A percentile compares a stretch with the other conserved stretches of the same genome.
These are phyloP conservation scores for Brachylomia viminalis DNA, from an alignment of 2,888 invertebrate genomes.

Conservation along the genomic window DNA sequence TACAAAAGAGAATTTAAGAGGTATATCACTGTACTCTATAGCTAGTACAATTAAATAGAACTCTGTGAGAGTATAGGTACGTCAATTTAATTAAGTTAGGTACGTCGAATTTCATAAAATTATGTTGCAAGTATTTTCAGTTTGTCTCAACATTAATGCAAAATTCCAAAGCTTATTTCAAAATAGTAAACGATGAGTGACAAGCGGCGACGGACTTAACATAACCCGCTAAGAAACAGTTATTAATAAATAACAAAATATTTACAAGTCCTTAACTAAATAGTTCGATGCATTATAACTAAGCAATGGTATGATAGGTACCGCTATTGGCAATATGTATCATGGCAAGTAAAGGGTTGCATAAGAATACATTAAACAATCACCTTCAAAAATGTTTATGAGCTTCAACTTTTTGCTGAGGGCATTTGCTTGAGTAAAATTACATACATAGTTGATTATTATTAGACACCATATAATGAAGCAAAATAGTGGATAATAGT, in stretches of 20 bases:
- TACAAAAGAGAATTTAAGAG: slow-evolving; percentile 1
- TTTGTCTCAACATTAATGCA: not conserved
- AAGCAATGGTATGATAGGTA: slow-evolving; percentile 66
- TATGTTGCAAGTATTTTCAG: not conserved
- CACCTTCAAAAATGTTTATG: slow-evolving; percentile 11
- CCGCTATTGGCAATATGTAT: slow-evolving; percentile 64
- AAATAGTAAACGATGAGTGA: slow-evolving; percentile 3
- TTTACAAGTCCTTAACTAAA: slow-evolving; percentile 61
- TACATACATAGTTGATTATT: slow-evolving; percentile 9
- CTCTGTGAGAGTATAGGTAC: not conserved
- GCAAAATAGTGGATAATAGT: slow-evolving; percentile 4
- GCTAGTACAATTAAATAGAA: not conserved
- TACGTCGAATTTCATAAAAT: not conserved
- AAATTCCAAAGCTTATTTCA: slow-evolving; percentile 1
- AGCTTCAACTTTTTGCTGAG: slow-evolving; percentile 1
- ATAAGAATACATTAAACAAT: slow-evolving; percentile 43
- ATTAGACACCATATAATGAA: slow-evolving; percentile 15
- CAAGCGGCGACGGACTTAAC: slow-evolving; percentile 40
- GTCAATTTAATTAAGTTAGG: not conserved
- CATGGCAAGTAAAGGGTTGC: slow-evolving; percentile 65
- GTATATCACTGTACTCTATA: not conserved
- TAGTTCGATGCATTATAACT: slow-evolving; percentile 64
- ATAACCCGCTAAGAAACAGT: slow-evolving; percentile 48
- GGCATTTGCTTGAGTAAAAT: not conserved
- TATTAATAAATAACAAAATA: slow-evolving; percentile 70